These are phyloP conservation scores for Botia kubotai DNA, from an alignment of 2,797 vertebrate genomes.

Conservation along the genomic window DNA sequence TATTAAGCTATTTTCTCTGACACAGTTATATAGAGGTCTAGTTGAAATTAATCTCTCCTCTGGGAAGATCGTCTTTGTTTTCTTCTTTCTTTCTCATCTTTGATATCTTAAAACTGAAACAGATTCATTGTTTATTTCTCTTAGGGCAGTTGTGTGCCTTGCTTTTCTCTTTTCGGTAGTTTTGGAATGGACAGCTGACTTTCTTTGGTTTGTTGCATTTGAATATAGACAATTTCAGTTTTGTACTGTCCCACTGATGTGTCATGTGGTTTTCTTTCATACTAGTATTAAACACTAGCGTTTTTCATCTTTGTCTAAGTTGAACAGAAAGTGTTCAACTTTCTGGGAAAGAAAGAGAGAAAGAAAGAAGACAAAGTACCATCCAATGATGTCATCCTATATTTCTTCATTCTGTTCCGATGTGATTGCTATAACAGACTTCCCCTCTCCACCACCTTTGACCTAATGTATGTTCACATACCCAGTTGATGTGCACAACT, in stretches of 20 bases:
- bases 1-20: not conserved
- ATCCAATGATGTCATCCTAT: slow-evolving; percentile 23
- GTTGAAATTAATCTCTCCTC: slow-evolving; percentile 2
- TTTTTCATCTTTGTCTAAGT: not conserved
- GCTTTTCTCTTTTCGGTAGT: not conserved
- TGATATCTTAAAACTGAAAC: not conserved
- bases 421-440: slow-evolving; percentile 22
- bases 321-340: not conserved
- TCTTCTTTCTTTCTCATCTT: not conserved
- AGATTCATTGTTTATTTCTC: not conserved
- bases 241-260: not conserved
- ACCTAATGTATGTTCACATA: slow-evolving; percentile 19
- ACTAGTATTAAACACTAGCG: not conserved
- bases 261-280: not conserved
- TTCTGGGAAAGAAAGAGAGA: not conserved
- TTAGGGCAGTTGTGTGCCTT: not conserved
- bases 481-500: slow-evolving; percentile 13
- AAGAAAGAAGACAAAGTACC: slow-evolving; percentile 15
- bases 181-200: not conserved
- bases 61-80: slow-evolving; percentile 1
- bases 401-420: slow-evolving; percentile 14
- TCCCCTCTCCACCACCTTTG: slow-evolving; percentile 3
- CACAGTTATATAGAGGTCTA: slow-evolving; percentile 1
- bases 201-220: slow-evolving; percentile 16
- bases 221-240: not conserved